phyloP scores from a whole-genome alignment of 2,113 vertebrate species.

The Synodontis membranacea region DNA sequence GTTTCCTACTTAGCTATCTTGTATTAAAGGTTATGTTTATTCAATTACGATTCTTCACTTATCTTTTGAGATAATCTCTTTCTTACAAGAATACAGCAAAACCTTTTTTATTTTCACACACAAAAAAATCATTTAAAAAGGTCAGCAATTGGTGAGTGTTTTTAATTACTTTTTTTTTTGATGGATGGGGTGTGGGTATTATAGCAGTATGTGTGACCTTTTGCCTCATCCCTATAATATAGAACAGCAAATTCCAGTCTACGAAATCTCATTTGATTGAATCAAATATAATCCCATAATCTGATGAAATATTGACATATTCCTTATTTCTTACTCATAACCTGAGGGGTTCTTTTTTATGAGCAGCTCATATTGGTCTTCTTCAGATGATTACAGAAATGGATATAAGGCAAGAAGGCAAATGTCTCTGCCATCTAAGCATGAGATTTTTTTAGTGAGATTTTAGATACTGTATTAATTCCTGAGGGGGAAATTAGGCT shows the following conservation, averaged over 20 bases:
- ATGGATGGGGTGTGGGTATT: background rate
- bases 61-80: background rate
- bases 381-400: background rate
- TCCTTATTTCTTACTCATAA: background rate
- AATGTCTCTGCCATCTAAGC: background rate
- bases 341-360: background rate
- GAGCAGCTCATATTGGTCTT: background rate
- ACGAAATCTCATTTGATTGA: background rate
- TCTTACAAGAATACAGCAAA: background rate
- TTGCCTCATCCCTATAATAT: background rate
- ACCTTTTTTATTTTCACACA: background rate
- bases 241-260: constrained; percentile 23
- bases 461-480: too few relatives aligned
- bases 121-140: background rate
- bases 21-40: background rate
- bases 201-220: background rate
- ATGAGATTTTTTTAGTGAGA: too few relatives aligned
- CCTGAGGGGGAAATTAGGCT: too few relatives aligned
- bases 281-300: constrained; percentile 11
- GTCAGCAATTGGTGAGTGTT: background rate
- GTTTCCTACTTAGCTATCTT: too few relatives aligned
- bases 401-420: background rate
- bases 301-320: background rate
- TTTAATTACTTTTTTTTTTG: background rate
- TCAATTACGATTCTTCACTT: background rate